Evolutionary conservation across 2,888 invertebrate species (phyloP).

Genomic region (Celastrina argiolus): DNA sequence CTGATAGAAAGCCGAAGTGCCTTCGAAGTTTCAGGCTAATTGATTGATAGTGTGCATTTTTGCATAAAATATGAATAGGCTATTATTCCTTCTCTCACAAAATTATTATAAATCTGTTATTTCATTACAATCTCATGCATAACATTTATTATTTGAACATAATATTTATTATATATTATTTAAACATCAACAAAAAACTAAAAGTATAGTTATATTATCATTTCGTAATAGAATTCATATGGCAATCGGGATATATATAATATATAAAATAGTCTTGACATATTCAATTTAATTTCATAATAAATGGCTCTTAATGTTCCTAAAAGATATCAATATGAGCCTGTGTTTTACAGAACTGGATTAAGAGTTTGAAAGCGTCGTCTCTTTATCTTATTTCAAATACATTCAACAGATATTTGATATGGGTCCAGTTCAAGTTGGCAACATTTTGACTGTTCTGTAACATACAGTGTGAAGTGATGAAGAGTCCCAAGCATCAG

Average conservation of each 20-base stretch:
- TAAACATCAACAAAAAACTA: no score
- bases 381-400: neutral
- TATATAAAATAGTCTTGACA: no score
- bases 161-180: neutral
- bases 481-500: conserved; percentile 6
- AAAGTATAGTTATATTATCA: no score
- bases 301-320: neutral
- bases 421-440: conserved; percentile 1
- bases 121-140: neutral
- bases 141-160: neutral
- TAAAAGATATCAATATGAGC: neutral
- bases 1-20: neutral
- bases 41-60: neutral
- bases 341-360: neutral
- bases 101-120: neutral
- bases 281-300: neutral
- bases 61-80: neutral
- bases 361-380: neutral
- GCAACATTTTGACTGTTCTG: conserved; percentile 1
- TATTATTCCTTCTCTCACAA: neutral
- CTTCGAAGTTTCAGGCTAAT: neutral
- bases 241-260: no score
- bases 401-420: neutral
- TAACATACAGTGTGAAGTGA: conserved; percentile 10
- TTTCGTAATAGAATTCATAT: no score